Evolutionary conservation across 2,797 vertebrate genomes (phyloP), one percentile per base, ranked within the genome.

Genomic region (Denticeps clupeoides): DNA sequence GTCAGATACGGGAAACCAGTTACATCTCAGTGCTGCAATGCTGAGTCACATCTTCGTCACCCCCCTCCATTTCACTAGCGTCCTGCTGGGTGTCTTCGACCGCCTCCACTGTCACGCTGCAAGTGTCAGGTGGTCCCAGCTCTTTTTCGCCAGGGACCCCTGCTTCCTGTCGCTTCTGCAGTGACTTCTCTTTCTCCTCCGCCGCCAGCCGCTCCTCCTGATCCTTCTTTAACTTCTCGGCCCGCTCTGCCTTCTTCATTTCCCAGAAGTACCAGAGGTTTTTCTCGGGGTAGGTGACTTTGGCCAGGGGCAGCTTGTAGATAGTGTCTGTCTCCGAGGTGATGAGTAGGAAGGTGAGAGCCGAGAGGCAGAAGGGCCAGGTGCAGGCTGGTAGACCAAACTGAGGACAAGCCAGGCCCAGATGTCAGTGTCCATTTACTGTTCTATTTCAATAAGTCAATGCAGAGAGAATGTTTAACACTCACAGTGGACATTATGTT

Each of bases 301-400:
- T 85, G 65, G 80, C 81, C 50, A 98, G 83, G 0, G 89, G 90
- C 41, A 99, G 69, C 71, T 84, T 97, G 71, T 82, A 86, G 64
- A 97, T 88, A 21, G 41, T 77, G 0, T 83, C 65, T 12, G 74
- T 76, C 47, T 79, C 89, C 1, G 84, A 93, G 1, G 79, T 91
- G 60, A 97, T 62, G n/a, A 89, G 82, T 51, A 99, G 83, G 68
- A 99, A 99, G 2, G 81, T 84, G 32, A 93, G 79, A 0, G 91
- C 87, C 1, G 90, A 89, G 27, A 97, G 71, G 55, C 95, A 99
- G 65, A 99, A 99, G 15, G 94, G 79, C 94, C 91, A 97, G 3
- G 94, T 98, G 58, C 89, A 91, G 4, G 87, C 64, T 3, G 93
- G 89, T 47, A 98, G 55, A 2, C 91, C 90, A 47, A 97, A 82